Percentiles rank a stretch among this genome's conserved stretches.
These are phyloP conservation scores for Papilio dardanus DNA, from an alignment of 1,140 invertebrate genomes.

Conservation along the genomic window DNA sequence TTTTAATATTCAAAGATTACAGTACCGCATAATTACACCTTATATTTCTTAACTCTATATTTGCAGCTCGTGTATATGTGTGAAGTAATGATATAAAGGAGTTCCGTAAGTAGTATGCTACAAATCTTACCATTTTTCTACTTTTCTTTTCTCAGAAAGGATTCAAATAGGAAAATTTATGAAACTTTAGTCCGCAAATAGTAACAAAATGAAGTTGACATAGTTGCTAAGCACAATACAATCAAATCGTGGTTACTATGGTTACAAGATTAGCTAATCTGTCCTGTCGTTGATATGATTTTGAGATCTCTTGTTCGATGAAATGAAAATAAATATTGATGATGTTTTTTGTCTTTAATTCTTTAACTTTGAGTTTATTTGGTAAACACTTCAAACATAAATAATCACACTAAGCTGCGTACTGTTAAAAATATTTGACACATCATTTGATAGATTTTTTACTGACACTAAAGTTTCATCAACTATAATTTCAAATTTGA, in stretches of 20 bases:
- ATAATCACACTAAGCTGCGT: too few relatives aligned
- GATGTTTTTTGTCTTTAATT: too few relatives aligned
- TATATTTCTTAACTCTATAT: neutral
- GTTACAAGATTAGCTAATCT: constrained; percentile 5
- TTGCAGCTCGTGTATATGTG: neutral
- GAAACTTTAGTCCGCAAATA: neutral
- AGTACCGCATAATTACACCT: neutral
- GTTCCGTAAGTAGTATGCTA: neutral
- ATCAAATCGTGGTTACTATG: neutral
- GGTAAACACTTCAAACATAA: too few relatives aligned
- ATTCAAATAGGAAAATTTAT: neutral
- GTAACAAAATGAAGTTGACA: neutral
- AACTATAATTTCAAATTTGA: constrained; percentile 22
- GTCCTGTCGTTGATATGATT: neutral
- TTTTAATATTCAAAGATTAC: neutral
- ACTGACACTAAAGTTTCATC: neutral
- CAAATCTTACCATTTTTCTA: neutral
- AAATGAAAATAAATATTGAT: neutral
- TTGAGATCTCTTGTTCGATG: neutral
- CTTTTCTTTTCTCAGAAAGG: neutral
- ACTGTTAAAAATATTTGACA: too few relatives aligned
- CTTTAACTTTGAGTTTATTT: too few relatives aligned
- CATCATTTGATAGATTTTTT: neutral
- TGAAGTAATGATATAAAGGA: too few relatives aligned
- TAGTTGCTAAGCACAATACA: neutral